A percentile compares a stretch with the other conserved stretches of the same genome.
These are phyloP conservation scores for Eulemur coronatus DNA, from an alignment of 2,797 vertebrate species.

Conservation along the genomic window DNA sequence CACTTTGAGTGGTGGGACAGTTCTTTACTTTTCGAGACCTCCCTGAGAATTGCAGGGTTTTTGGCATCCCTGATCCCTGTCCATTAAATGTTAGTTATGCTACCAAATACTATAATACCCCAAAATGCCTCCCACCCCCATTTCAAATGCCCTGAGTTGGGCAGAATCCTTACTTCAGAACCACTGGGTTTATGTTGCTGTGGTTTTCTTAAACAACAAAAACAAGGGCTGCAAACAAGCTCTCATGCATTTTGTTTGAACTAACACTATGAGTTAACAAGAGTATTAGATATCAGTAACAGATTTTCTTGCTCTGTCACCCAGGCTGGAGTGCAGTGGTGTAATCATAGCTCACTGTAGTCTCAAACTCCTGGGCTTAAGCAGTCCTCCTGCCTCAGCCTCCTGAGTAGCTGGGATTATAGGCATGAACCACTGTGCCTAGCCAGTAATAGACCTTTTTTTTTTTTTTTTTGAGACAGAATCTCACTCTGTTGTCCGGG, in stretches of 20 bases:
- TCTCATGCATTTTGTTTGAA: not conserved
- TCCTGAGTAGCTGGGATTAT: not conserved
- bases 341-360: not conserved
- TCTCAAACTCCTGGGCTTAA: not conserved
- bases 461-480: too few species aligned
- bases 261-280: not conserved
- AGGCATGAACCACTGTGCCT: not conserved
- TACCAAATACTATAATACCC: not conserved
- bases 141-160: not conserved
- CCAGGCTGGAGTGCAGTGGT: not conserved
- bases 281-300: not conserved
- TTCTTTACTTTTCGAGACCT: not conserved
- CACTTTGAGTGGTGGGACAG: not conserved
- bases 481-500: too few species aligned
- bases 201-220: slow-evolving; percentile 1
- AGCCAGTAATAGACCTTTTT: not conserved
- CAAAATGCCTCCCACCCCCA: not conserved
- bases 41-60: not conserved
- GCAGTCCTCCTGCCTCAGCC: not conserved
- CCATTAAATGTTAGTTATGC: not conserved
- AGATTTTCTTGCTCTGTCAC: not conserved
- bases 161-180: not conserved
- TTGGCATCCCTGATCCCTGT: not conserved
- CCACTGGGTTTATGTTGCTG: not conserved
- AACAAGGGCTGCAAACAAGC: not conserved